Evolutionary conservation across 2,888 invertebrate species (phyloP).

Genomic region (Plebejus argus): DNA sequence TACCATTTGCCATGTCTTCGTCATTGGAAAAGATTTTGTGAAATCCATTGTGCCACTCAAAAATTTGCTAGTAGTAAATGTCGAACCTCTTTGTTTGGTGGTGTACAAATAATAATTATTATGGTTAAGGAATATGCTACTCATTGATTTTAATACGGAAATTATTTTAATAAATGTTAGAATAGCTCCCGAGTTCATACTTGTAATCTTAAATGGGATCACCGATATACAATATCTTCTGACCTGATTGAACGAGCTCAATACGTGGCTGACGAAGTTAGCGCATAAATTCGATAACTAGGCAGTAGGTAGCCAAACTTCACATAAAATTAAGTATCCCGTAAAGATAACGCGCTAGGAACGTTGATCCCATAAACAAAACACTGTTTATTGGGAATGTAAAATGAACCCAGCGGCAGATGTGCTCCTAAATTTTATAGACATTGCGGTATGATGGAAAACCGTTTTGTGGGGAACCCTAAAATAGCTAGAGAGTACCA

Average conservation of each 20-base stretch:
- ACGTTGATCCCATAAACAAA: constrained; percentile 14
- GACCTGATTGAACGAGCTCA: constrained; percentile 14
- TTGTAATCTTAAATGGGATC: not conserved
- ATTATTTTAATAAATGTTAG: not conserved
- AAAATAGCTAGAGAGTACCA: not conserved
- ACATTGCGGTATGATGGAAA: not conserved
- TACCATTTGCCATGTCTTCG: not conserved
- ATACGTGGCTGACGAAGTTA: constrained; percentile 17
- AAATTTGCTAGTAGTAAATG: not conserved
- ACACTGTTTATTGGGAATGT: constrained; percentile 26
- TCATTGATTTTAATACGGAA: not conserved
- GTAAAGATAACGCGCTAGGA: constrained; percentile 24
- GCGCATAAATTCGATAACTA: constrained; percentile 23
- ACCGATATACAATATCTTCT: constrained; percentile 23
- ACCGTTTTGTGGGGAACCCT: not conserved
- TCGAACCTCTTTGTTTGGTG: not conserved
- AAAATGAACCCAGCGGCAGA: constrained; percentile 15
- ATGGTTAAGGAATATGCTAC: not conserved
- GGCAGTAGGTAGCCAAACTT: constrained; percentile 11
- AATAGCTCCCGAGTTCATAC: not conserved
- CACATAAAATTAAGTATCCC: constrained; percentile 25
- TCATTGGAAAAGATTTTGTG: not conserved
- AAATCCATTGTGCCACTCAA: not conserved
- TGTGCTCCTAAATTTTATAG: constrained; percentile 1
- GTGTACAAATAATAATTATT: not conserved